Evolutionary conservation across 2,888 invertebrate species (phyloP).

Genomic region (Caenorhabditis angaria): DNA sequence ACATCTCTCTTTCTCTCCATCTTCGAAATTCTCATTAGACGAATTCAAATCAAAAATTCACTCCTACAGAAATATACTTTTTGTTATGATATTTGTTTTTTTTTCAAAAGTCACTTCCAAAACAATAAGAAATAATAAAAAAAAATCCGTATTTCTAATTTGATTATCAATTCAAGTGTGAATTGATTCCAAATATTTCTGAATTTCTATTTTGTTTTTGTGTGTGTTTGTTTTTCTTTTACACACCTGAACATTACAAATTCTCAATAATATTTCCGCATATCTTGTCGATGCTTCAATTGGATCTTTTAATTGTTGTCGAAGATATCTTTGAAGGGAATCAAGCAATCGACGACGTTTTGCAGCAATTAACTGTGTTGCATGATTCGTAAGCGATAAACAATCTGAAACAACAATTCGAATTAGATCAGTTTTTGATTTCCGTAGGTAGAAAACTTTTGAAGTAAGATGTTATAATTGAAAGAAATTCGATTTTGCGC

Average conservation of each 20-base stretch:
- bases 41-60: no score
- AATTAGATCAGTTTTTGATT: no score
- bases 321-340: constrained; percentile 58
- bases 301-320: constrained; percentile 36
- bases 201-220: not conserved
- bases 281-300: constrained; percentile 44
- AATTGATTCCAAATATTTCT: not conserved
- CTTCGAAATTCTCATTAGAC: no score
- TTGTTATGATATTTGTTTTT: constrained; percentile 5
- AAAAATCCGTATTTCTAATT: not conserved
- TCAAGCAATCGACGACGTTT: constrained; percentile 61
- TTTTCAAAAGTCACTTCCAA: not conserved
- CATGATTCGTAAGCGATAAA: constrained; percentile 61
- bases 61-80: no score
- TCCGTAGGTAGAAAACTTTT: no score
- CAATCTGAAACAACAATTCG: constrained; percentile 65
- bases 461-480: no score
- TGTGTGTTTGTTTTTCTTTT: not conserved
- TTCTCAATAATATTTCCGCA: constrained; percentile 47
- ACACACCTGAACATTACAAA: constrained; percentile 55
- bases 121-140: constrained; percentile 10
- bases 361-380: constrained; percentile 55
- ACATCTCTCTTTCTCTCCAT: no score
- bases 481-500: not conserved
- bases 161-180: not conserved